A percentile compares a stretch with the other conserved stretches of the same genome.
Evolutionary conservation across 2,113 vertebrate genomes (phyloP).

Genomic region (Rhinoderma darwinii): DNA sequence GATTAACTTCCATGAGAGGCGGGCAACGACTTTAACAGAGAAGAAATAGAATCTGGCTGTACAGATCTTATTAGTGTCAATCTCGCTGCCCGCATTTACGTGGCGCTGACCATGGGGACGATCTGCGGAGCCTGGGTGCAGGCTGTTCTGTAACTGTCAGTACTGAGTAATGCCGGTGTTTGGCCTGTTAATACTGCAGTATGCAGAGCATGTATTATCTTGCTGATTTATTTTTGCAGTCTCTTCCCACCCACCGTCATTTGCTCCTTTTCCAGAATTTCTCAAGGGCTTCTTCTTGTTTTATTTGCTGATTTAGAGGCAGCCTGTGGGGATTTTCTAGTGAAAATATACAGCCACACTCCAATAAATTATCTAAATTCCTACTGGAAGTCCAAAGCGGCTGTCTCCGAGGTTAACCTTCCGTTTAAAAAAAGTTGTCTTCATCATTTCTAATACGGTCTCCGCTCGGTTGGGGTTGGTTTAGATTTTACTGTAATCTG

Average conservation of each 20-base stretch:
- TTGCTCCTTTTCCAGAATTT: conserved; percentile 1
- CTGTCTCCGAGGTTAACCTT: neutral
- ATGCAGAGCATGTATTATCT: conserved; percentile 34
- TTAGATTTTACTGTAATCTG: conserved; percentile 3
- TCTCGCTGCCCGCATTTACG: neutral
- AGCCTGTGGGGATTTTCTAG: conserved; percentile 5
- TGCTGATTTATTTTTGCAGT: conserved; percentile 21
- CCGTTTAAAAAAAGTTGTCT: neutral
- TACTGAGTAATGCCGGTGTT: conserved; percentile 10
- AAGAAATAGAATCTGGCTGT: conserved; percentile 36
- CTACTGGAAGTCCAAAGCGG: conserved; percentile 18
- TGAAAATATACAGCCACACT: conserved; percentile 32
- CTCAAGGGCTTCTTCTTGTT: conserved; percentile 12
- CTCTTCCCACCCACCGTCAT: conserved; percentile 33
- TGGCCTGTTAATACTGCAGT: conserved; percentile 25
- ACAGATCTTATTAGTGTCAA: conserved; percentile 38
- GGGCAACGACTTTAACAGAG: conserved; percentile 57
- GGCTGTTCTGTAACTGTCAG: neutral
- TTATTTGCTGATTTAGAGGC: conserved; percentile 42
- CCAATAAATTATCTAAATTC: conserved; percentile 8
- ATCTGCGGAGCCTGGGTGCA: neutral
- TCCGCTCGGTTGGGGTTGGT: neutral
- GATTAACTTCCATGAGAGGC: conserved; percentile 62
- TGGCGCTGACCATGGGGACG: neutral
- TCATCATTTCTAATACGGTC: neutral